Percentiles rank a stretch among this genome's conserved stretches.
Conservation (phyloP, 1,140 invertebrate genomes). For the Dermatophagoides farinae region DNA sequence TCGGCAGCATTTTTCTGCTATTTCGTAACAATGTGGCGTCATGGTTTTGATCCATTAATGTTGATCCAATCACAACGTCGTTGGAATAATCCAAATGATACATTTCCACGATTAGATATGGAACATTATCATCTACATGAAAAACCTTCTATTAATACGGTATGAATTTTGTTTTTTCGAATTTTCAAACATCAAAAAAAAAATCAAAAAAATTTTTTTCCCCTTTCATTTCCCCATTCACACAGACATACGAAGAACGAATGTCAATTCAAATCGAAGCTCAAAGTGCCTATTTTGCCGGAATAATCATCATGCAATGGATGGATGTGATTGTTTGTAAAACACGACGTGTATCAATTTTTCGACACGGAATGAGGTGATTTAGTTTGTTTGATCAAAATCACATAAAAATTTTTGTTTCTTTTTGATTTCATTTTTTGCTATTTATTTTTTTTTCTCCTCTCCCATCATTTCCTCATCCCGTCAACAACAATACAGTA, state of each 20-base stretch:
- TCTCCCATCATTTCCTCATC: too few relatives aligned
- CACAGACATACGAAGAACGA: slow-evolving; percentile 67
- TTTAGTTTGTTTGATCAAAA: neutral
- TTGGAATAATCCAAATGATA: neutral
- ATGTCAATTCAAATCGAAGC: slow-evolving; percentile 89
- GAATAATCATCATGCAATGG: slow-evolving; percentile 47
- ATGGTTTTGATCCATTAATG: neutral
- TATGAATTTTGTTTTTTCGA: neutral
- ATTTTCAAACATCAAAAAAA: slow-evolving; percentile 24
- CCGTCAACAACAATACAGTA: too few relatives aligned
- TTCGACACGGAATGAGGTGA: slow-evolving; percentile 42
- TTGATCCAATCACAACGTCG: neutral
- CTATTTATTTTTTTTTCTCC: neutral
- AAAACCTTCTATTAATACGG: neutral
- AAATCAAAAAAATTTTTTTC: neutral
- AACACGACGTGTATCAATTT: slow-evolving; percentile 38
- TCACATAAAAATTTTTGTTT: neutral
- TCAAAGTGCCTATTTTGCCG: slow-evolving; percentile 43
- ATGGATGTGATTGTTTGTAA: slow-evolving; percentile 46
- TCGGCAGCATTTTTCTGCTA: slow-evolving; percentile 75
- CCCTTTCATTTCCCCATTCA: slow-evolving; percentile 29
- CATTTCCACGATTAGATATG: neutral
- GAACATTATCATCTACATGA: neutral
- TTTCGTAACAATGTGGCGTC: slow-evolving; percentile 92
- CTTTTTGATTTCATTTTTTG: neutral